Evolutionary conservation across 2,113 vertebrate species (phyloP), one percentile per base, ranked within the genome.

Genomic region (Dipodomys ordii): DNA sequence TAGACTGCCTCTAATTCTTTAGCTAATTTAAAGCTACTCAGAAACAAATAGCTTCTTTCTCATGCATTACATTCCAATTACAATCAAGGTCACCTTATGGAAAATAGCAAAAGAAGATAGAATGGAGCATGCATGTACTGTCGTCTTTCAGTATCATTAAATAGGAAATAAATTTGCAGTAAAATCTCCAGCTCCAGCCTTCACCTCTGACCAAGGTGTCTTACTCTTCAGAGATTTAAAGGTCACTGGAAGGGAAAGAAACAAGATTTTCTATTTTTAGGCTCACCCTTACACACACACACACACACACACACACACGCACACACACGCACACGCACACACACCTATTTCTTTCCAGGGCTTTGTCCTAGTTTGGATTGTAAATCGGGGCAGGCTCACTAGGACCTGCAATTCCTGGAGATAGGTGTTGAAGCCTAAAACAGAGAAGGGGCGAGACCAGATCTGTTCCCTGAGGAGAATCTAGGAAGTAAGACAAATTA

Each of bases 401-500:
- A 39, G 49, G 3, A 39, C 44, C n/a, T 53, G 28, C 49, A 25
- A 49, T 62, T 65, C 10, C 10, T 2, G 71, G 77, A 77, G 25
- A 27, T 23, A 71, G 60, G 13, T 19, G 15, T n/a, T 88, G 27
- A 80, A 78, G 44, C 39, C 20, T 60, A 81, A 92, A 76, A 23
- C 53, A 65, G 16, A 83, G 62, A 71, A 65, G 35, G n/a, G 30
- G 32, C 15, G n/a, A 77, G 53, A 89, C 22, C 27, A 46, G 39
- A 53, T 77, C 53, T 53, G 7, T 79, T 67, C 65, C 89, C 62
- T 4, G 25, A 53, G 30, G 76, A 92, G n/a, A 77, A 67, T 49
- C 44, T 65, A 49, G 32, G 62, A 86, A 94, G 49, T 44, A 85
- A 94, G 69, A 92, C 76, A 83, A 86, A 93, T 92, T 62, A 64